Percentiles rank a stretch among this genome's conserved stretches.
Conservation (phyloP, 35 echinoderm and acorn worm genomes). For the Apostichopus parvimensis region DNA sequence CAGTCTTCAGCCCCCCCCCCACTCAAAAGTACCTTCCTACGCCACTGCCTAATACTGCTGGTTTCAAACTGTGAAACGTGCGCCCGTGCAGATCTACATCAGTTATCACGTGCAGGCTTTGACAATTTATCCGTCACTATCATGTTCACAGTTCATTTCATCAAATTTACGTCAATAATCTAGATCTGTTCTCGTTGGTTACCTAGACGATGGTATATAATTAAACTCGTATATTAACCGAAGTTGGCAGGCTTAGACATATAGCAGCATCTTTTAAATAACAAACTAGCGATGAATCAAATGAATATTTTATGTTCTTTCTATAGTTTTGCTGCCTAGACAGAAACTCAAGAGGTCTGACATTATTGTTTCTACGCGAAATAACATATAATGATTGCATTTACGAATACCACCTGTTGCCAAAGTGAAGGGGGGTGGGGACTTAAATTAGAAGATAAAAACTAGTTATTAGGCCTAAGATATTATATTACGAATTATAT, state of each 20-base stretch:
- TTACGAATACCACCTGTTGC: constrained; percentile 5
- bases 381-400: constrained; percentile 15
- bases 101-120: too few relatives aligned
- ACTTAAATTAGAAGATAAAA: too few relatives aligned
- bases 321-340: constrained; percentile 6
- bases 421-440: not conserved
- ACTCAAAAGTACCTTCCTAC: too few relatives aligned
- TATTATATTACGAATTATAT: too few relatives aligned
- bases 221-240: constrained; percentile 7
- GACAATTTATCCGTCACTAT: too few relatives aligned
- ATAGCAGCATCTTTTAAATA: constrained; percentile 14
- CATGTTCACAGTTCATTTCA: too few relatives aligned
- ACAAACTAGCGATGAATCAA: constrained; percentile 5
- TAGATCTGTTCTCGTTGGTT: not conserved
- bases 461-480: too few relatives aligned
- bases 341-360: not conserved
- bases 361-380: constrained; percentile 14
- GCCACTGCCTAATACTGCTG: too few relatives aligned
- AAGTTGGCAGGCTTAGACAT: constrained; percentile 4
- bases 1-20: too few relatives aligned
- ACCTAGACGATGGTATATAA: constrained; percentile 14
- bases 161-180: too few relatives aligned
- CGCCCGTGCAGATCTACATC: too few relatives aligned
- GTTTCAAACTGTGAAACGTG: too few relatives aligned
- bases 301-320: constrained; percentile 15